Conservation (phyloP, 2,797 vertebrate species). For the Thripadectes ignobilis region DNA sequence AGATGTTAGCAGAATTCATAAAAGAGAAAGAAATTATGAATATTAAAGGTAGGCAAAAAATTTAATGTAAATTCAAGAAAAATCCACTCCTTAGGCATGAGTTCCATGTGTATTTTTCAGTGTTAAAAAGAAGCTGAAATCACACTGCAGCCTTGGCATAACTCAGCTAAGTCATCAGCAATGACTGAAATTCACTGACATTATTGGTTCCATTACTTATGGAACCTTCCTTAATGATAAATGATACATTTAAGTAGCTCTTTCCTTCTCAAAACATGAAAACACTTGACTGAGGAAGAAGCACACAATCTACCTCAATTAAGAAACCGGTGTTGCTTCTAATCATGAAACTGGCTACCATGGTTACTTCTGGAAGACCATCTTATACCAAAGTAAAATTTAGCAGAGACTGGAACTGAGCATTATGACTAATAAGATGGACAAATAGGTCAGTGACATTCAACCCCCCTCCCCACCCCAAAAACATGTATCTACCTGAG, state of each 20-base stretch:
- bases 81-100: background rate
- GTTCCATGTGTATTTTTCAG: background rate
- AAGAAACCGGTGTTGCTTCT: background rate
- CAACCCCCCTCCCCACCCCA: accelerated
- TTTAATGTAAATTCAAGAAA: background rate
- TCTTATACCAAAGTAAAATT: background rate
- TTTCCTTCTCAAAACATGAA: background rate
- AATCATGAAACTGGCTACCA: background rate
- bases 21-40: background rate
- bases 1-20: background rate
- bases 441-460: background rate
- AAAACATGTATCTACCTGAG: background rate
- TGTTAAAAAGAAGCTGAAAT: background rate
- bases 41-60: background rate
- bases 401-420: background rate
- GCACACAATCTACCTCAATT: background rate
- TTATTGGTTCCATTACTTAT: background rate
- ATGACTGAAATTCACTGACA: background rate
- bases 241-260: background rate
- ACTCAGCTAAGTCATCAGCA: background rate
- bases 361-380: background rate
- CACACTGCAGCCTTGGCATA: background rate
- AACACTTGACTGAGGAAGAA: background rate
- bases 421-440: background rate
- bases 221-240: background rate